A percentile compares a stretch with the other conserved stretches of the same genome.
phyloP scores from a whole-genome alignment of 2,888 invertebrate species.

The Gasteruption jaculator region DNA sequence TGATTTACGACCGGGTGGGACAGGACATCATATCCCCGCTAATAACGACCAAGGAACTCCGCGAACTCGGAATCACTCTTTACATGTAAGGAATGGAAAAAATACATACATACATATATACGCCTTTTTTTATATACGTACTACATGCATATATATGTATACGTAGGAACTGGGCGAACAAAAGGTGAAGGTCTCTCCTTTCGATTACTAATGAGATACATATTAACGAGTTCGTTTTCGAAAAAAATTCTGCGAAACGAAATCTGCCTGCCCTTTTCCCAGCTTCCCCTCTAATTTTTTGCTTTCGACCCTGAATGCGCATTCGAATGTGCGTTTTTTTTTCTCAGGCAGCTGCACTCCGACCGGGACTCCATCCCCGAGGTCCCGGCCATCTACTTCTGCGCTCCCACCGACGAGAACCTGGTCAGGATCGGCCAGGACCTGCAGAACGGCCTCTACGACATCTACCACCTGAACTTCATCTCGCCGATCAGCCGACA shows the following conservation, averaged over 20 bases:
- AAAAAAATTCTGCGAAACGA: no score
- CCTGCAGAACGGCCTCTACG: constrained; percentile 83
- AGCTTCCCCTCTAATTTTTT: no score
- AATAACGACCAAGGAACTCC: constrained; percentile 89
- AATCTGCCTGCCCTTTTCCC: no score
- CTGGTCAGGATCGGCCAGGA: constrained; percentile 90
- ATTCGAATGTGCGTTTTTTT: constrained; percentile 13
- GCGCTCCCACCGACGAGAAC: constrained; percentile 94
- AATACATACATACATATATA: constrained; percentile 1
- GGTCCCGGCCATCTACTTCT: constrained; percentile 98
- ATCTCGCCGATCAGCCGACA: constrained; percentile 92
- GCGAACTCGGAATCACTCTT: constrained; percentile 94
- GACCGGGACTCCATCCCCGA: constrained; percentile 93
- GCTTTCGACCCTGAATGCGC: no score
- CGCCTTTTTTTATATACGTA: neutral
- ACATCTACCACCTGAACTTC: constrained; percentile 93
- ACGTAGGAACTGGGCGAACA: neutral
- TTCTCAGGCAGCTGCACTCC: constrained; percentile 74
- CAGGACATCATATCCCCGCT: constrained; percentile 98
- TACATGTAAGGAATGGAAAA: constrained; percentile 76
- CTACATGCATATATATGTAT: neutral
- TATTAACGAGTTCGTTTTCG: neutral
- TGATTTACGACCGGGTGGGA: constrained; percentile 93
- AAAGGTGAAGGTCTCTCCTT: neutral
- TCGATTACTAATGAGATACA: constrained; percentile 1